Base-by-base conservation (phyloP, 1,140 invertebrate species). In the Drosophila lacteicornis region DNA sequence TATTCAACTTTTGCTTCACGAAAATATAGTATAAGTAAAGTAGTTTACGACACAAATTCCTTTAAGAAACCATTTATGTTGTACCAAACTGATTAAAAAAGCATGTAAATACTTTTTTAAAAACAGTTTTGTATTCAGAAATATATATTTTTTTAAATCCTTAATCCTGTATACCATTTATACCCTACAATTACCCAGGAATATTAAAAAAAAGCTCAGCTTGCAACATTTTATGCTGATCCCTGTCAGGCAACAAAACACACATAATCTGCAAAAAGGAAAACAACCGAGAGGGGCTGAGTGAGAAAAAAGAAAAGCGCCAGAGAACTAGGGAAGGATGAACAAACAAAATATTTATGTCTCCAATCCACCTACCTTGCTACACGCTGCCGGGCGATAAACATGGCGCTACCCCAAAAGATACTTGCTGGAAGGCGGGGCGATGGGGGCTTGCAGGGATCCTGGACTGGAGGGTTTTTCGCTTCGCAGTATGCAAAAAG, bases 191-290 rank as follows among this genome's bases (percentile, higher is more conserved):
- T 60, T 70, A 75, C 61, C 42, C 50, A 42, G 51, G 43, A 67
- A 53, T 56, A 53, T 27, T 62, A 63, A 79, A 73, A 79, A 86
- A 88, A 90, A 83, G 87, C 91, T 91, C 91, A 92, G 91, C 84
- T 92, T 91, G 91, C 91, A 92, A 92, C 91, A 92, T 92, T 92
- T 92, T 92, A 92, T 92, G 91, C 91, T 92, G 91, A 92, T 92
- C 91, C 91, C 91, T 92, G 91, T 92, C 91, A 92, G 91, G 87
- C 80, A 91, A 92, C 91, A 92, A 92, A 92, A 92, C 91, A 92
- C 91, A 92, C 91, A 92, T 92, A 92, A 92, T 92, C 91, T 92
- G 91, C 87, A 92, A 92, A 92, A 92, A 92, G 88, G 85, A 91
- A 92, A 92, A 91, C 88, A 92, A 87, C 85, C 42, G 36, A 65